Evolutionary conservation across 2,888 invertebrate genomes (phyloP), one percentile per base, ranked within the genome.

Genomic region (Penaeus monodon): DNA sequence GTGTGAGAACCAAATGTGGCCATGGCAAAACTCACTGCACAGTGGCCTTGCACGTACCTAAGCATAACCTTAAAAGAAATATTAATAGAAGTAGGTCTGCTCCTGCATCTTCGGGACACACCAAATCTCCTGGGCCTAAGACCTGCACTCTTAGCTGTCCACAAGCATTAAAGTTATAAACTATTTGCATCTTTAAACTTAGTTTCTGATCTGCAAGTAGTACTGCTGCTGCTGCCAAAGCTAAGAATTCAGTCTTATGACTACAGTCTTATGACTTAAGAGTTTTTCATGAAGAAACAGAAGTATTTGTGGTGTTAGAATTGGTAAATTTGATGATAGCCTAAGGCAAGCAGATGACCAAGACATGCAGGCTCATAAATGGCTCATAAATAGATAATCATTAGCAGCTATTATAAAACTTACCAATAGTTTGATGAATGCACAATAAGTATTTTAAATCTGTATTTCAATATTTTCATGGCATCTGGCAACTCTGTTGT

Each of bases 1-100:
- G 86, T 87, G 83, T 78, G 83, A 87, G 83, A 87, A 79, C 73
- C 86, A 83, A 87, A 87, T 77, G 77, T 83, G 83, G 86, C 79
- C 86, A 73, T 83, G 82, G 86, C 65, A 82, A 80, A 64, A 85
- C 80, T 63, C n/a, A 57, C 63, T 33, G 73, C 77, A 80, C 74
- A 33, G 38, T 57, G 78, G 73, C 85, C 85, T 73, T 68, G 49
- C 66, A 66, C 44, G 38, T 29, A 73, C 27, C 74, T 74, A 76
- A 63, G 74, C n/a, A 77, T 29, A 77, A 49, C n/a, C 77, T 57
- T 77, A 38, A 49, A 77, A 63, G 27, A 77, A 57, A 57, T 57
- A 57, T 57, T 29, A 77, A 77, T 33, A 77, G 27, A 77, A 77
- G 57, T 63, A 77, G 33, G 77, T 77, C 74, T 82, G 73, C 82